A percentile compares a stretch with the other conserved stretches of the same genome.
Conservation (phyloP, 2,113 vertebrate species). For the Ctenodactylus gundi region DNA sequence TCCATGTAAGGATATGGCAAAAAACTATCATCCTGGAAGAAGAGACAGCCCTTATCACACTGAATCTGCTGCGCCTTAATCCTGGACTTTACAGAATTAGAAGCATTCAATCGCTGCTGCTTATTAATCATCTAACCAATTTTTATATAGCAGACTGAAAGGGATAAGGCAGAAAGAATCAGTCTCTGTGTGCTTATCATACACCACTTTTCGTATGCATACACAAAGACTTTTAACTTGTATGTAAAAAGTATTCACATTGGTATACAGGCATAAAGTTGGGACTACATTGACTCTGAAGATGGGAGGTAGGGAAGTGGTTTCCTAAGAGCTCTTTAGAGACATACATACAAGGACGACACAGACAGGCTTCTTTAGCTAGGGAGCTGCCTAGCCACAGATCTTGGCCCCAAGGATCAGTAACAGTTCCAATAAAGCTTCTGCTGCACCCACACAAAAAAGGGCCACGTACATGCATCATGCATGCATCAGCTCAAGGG, state of each 20-base stretch:
- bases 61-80: neutral
- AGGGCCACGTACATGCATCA: no score
- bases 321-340: neutral
- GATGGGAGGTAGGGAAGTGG: neutral
- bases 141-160: neutral
- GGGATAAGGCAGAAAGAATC: neutral
- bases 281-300: neutral
- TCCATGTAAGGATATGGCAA: neutral
- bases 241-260: neutral
- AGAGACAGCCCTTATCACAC: neutral
- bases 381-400: neutral
- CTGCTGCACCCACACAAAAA: neutral
- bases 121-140: neutral
- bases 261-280: neutral
- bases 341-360: neutral
- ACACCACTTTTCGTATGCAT: neutral
- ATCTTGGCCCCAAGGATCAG: neutral
- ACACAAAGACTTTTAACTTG: neutral
- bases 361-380: neutral
- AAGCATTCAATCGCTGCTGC: neutral
- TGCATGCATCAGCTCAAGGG: neutral
- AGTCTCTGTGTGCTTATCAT: neutral
- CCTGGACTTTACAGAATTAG: neutral
- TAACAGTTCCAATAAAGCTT: neutral
- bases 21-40: neutral